Evolutionary conservation across 1,140 invertebrate genomes (phyloP).

Genomic region (Heliconius eleuchia): DNA sequence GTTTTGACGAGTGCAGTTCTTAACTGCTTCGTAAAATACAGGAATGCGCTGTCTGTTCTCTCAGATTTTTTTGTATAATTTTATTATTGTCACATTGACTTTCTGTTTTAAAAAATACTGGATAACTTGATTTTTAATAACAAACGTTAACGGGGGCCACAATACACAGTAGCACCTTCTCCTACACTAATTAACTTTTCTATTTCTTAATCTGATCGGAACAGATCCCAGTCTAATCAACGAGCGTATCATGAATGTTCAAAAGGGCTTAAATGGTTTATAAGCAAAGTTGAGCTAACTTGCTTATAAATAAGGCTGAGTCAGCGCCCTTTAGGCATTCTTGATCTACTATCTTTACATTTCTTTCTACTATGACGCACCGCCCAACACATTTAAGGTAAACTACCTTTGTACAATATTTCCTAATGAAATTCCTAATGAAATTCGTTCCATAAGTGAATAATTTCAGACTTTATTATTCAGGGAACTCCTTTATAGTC

Average conservation of each 20-base stretch:
- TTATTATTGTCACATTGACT: no score
- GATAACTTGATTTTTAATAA: no score
- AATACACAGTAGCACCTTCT: no score
- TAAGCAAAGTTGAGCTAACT: slow-evolving; percentile 29
- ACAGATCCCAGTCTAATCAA: slow-evolving; percentile 16
- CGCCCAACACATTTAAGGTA: slow-evolving; percentile 46
- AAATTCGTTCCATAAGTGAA: slow-evolving; percentile 34
- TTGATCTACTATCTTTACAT: slow-evolving; percentile 47
- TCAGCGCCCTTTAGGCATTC: slow-evolving; percentile 31
- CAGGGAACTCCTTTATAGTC: not conserved
- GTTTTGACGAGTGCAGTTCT: no score
- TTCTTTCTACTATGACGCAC: slow-evolving; percentile 42
- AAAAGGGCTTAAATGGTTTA: slow-evolving; percentile 42
- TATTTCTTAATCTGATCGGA: not conserved
- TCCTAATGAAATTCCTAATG: slow-evolving; percentile 29
- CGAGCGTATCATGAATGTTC: slow-evolving; percentile 34
- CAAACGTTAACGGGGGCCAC: no score
- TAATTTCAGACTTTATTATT: slow-evolving; percentile 35
- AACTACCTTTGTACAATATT: slow-evolving; percentile 41
- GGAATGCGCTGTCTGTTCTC: no score
- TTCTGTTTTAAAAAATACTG: no score
- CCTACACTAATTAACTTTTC: no score
- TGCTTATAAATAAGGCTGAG: slow-evolving; percentile 42
- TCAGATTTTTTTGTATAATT: no score
- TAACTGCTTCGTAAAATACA: no score